Base-by-base conservation (phyloP, 2,888 invertebrate species). In the Rhyacophila evoluta region DNA sequence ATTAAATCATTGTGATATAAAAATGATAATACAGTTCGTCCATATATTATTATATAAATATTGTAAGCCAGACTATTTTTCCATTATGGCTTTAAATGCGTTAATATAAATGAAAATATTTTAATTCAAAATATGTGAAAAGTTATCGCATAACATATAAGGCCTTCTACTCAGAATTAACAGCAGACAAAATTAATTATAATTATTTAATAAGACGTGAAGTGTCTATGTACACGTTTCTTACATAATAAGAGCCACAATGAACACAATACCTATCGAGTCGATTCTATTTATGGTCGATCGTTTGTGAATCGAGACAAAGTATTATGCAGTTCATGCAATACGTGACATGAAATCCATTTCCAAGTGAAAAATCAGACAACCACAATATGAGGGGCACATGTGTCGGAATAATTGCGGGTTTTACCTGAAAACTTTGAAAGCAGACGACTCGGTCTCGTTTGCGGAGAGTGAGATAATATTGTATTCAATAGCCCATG, bases 341-440 rank as follows among this genome's bases (percentile, higher is more conserved):
- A 0, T 6, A 55, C 55, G 55, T 55, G 55, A 55, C 55, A 55
- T 55, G 55, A 55, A 55, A 55, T 19, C 55, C 15, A 55, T 55
- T 55, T 55, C 19, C 55, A 25, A 55, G 25, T 55, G 55, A 55
- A 55, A 55, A 55, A 25, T 55, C 55, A 25, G 19, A 55, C 12
- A 2, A 55, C 4, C 6, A 33, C 6, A 55, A 19, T 55, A 55
- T 55, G 55, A 55, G 19, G 55, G n/a, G 39, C 39, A 39, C 39
- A 39, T 39, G 39, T 39, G 15, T 55, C 55, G 15, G 55, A 55
- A 55, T 55, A 55, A 55, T 55, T 55, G 55, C 55, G 55, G 55
- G 55, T 55, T 55, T 55, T 55, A 55, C 55, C 55, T 55, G 55
- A 55, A 55, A 55, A 55, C 55, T 55, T 55, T 55, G 55, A 55